Evolutionary conservation across 2,888 invertebrate genomes (phyloP).

Genomic region (Dynastes hyllus): DNA sequence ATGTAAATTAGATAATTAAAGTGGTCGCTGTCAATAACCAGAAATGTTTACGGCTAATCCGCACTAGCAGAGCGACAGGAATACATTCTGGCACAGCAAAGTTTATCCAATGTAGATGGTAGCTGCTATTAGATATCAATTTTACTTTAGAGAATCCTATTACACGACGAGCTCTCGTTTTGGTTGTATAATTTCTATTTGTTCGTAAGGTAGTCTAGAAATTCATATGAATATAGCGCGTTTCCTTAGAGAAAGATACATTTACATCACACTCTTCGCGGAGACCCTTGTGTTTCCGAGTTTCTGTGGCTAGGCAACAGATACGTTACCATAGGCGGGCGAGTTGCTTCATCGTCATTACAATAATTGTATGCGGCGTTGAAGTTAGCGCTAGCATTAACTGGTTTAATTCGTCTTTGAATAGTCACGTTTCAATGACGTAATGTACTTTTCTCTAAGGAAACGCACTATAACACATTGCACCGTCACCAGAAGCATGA

Average conservation of each 20-base stretch:
- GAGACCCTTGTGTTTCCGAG: too few relatives aligned
- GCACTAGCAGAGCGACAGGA: background rate
- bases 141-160: background rate
- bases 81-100: background rate
- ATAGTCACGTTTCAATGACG: too few relatives aligned
- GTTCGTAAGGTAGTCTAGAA: background rate
- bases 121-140: background rate
- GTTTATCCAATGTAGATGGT: background rate
- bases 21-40: slow-evolving; percentile 28
- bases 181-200: background rate
- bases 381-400: too few relatives aligned
- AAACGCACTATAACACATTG: background rate
- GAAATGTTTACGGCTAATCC: slow-evolving; percentile 13
- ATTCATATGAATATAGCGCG: background rate
- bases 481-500: slow-evolving; percentile 21
- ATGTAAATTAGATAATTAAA: slow-evolving; percentile 42
- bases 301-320: too few relatives aligned
- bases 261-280: too few relatives aligned
- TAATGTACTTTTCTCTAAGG: too few relatives aligned
- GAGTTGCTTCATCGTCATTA: too few relatives aligned
- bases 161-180: background rate
- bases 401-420: too few relatives aligned
- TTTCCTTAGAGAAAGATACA: background rate
- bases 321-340: too few relatives aligned
- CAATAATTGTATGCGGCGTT: too few relatives aligned